A percentile compares a stretch with the other conserved stretches of the same genome.
phyloP scores from a whole-genome alignment of 1,140 invertebrate species.

The Ectropis grisescens region DNA sequence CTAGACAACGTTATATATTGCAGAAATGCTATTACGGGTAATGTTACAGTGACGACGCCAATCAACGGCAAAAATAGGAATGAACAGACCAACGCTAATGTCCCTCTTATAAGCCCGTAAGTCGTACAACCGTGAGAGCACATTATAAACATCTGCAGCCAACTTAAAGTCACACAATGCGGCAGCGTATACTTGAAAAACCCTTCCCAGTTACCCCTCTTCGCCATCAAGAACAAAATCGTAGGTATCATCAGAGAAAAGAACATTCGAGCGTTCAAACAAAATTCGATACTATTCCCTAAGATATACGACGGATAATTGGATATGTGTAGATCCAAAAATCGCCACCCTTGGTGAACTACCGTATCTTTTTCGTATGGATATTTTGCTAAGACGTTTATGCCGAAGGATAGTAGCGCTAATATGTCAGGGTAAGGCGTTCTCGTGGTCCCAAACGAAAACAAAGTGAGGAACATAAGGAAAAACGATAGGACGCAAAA shows the following conservation, averaged over 20 bases:
- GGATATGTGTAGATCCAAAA: slow-evolving; percentile 82
- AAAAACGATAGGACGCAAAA: slow-evolving; percentile 81
- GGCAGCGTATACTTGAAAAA: slow-evolving; percentile 83
- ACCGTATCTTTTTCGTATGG: slow-evolving; percentile 87
- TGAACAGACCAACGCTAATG: slow-evolving; percentile 81
- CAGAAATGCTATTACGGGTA: slow-evolving; percentile 79
- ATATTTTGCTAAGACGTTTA: slow-evolving; percentile 87
- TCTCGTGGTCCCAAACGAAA: slow-evolving; percentile 76
- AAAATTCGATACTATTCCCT: slow-evolving; percentile 88
- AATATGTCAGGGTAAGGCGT: slow-evolving; percentile 76
- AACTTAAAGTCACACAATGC: slow-evolving; percentile 88
- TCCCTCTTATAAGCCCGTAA: slow-evolving; percentile 82
- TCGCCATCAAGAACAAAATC: slow-evolving; percentile 80
- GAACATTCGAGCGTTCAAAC: slow-evolving; percentile 82
- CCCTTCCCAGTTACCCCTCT: slow-evolving; percentile 81
- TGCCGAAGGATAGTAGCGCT: slow-evolving; percentile 81
- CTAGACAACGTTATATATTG: slow-evolving; percentile 79
- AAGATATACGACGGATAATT: slow-evolving; percentile 85
- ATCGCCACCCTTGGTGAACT: slow-evolving; percentile 83
- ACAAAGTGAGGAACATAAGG: slow-evolving; percentile 80
- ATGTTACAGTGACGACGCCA: slow-evolving; percentile 79
- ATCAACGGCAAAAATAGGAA: slow-evolving; percentile 83
- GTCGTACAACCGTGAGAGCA: slow-evolving; percentile 85
- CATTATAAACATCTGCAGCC: slow-evolving; percentile 87
- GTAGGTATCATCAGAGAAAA: slow-evolving; percentile 83